Conservation (phyloP, 2,797 vertebrate genomes). For the Centroberyx gerrardi region DNA sequence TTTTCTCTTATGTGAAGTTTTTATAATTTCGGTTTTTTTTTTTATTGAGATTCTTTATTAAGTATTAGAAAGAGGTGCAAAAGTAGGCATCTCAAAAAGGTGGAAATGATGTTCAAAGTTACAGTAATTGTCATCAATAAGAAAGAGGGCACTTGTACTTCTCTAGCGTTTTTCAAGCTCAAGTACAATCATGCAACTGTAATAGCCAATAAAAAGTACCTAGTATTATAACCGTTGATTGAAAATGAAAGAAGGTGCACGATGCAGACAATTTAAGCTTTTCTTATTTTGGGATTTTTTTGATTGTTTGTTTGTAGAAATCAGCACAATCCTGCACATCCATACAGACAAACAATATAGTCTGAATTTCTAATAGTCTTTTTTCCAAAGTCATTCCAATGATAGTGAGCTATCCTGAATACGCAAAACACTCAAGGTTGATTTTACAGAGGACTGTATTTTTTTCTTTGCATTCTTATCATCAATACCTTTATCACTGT, state of each 20-base stretch:
- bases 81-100: constrained; percentile 60
- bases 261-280: no score
- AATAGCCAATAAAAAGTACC: not conserved
- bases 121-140: constrained; percentile 60
- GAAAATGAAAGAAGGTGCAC: not conserved
- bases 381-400: constrained; percentile 27
- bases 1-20: constrained; percentile 4
- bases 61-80: constrained; percentile 57
- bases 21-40: constrained; percentile 40
- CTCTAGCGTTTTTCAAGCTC: constrained; percentile 6
- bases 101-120: constrained; percentile 62
- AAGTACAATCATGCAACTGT: constrained; percentile 5
- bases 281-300: no score
- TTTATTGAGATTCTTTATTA: constrained; percentile 58
- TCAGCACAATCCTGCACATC: not conserved
- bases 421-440: constrained; percentile 56
- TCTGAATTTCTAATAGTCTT: constrained; percentile 10
- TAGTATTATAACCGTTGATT: not conserved
- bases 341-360: constrained; percentile 11
- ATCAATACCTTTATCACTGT: constrained; percentile 62
- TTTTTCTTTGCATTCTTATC: constrained; percentile 62
- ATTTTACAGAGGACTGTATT: constrained; percentile 56
- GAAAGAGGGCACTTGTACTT: constrained; percentile 55
- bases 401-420: constrained; percentile 18
- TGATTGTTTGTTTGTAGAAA: not conserved